phyloP scores from a whole-genome alignment of 2,888 invertebrate species.

The Tetragnatha montana region DNA sequence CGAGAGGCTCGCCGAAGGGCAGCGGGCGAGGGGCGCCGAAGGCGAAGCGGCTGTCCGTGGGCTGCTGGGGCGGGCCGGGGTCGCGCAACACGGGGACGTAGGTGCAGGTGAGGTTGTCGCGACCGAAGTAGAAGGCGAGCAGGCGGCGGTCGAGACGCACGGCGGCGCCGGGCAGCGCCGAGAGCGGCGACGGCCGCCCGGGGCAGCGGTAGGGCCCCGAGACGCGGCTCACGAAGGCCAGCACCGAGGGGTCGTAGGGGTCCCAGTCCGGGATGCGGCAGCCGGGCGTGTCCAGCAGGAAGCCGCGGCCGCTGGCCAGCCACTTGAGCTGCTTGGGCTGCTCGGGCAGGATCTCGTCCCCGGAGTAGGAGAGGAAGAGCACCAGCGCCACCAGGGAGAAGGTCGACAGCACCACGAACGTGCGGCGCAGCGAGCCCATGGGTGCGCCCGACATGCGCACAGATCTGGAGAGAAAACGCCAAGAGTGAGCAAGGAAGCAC shows the following conservation, averaged over 20 bases:
- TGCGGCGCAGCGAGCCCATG: constrained; percentile 67
- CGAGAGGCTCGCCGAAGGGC: constrained; percentile 60
- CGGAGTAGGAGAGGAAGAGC: constrained; percentile 65
- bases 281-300: constrained; percentile 68
- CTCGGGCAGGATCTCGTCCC: constrained; percentile 56
- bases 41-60: constrained; percentile 62
- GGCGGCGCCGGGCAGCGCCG: constrained; percentile 43
- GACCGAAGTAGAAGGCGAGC: constrained; percentile 56
- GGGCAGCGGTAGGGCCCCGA: constrained; percentile 60
- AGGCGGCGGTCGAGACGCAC: constrained; percentile 49
- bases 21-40: constrained; percentile 56
- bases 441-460: background rate
- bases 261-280: constrained; percentile 72
- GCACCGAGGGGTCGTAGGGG: constrained; percentile 69
- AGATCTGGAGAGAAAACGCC: too few species aligned
- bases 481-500: too few species aligned
- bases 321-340: constrained; percentile 55
- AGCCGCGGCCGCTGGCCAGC: constrained; percentile 59
- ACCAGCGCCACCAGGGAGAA: constrained; percentile 44
- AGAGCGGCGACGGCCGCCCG: constrained; percentile 58
- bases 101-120: constrained; percentile 55
- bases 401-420: constrained; percentile 50
- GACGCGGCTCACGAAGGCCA: constrained; percentile 54
- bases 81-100: constrained; percentile 65
- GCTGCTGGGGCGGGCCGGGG: constrained; percentile 49